Percentiles rank a stretch among this genome's conserved stretches.
Conservation (phyloP, 2,797 vertebrate genomes). For the Erpetoichthys calabaricus region DNA sequence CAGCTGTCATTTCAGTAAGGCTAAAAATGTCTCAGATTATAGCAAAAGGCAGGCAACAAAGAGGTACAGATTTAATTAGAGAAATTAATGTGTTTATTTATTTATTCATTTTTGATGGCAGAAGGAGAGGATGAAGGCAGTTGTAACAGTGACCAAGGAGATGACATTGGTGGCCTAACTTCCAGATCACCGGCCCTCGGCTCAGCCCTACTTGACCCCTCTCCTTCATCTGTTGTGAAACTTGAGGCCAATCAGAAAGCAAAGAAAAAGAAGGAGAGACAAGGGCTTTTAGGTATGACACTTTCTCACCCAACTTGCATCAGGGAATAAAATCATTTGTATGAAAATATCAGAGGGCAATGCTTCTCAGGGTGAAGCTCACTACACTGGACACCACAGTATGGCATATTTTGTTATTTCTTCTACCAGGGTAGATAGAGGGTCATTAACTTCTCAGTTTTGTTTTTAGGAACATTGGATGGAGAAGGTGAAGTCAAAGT, state of each 20-base stretch:
- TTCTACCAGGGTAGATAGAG: no score
- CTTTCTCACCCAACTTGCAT: no score
- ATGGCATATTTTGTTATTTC: no score
- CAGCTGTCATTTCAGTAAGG: no score
- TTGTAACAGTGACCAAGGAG: conserved; percentile 67
- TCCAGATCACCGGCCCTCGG: conserved; percentile 48
- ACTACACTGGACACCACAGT: no score
- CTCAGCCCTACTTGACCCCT: conserved; percentile 59
- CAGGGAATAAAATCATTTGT: no score
- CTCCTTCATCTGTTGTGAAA: conserved; percentile 84
- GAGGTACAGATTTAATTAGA: conserved; percentile 24
- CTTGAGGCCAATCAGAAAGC: conserved; percentile 95
- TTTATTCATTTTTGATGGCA: conserved; percentile 17
- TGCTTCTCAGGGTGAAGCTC: no score
- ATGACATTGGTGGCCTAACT: conserved; percentile 37
- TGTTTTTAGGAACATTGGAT: conserved; percentile 2
- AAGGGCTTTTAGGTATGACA: conserved; percentile 72
- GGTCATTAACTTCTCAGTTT: no score
- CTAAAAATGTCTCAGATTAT: conserved; percentile 14
- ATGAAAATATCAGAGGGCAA: no score
- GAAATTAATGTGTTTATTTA: conserved; percentile 15
- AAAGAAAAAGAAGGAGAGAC: conserved; percentile 86
- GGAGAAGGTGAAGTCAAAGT: conserved; percentile 80
- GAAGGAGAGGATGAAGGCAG: conserved; percentile 61
- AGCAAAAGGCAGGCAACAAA: conserved; percentile 22